These are phyloP conservation scores for Calidris pugnax DNA, from an alignment of 2,113 vertebrate species.

Conservation along the genomic window DNA sequence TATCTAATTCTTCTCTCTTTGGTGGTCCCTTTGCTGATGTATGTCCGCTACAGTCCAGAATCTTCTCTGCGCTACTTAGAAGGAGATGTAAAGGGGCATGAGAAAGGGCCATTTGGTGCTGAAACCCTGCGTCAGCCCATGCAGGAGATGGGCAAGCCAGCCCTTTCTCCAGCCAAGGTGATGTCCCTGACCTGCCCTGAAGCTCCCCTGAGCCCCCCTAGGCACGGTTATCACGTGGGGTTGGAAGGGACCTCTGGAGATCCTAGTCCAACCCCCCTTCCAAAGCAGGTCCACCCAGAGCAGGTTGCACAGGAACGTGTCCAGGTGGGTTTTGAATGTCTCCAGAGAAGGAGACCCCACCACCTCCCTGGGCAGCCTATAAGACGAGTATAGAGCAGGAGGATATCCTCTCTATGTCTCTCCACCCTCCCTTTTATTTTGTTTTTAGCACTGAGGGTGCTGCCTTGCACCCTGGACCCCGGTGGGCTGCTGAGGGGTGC, in stretches of 20 bases:
- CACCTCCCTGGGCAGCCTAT: no score
- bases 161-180: neutral
- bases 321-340: no score
- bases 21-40: neutral
- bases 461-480: neutral
- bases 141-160: neutral
- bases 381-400: neutral
- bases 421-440: rapidly evolving
- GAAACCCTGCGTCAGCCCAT: neutral
- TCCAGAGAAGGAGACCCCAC: no score
- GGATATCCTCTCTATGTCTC: neutral
- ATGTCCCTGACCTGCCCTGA: neutral
- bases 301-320: no score
- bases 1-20: neutral
- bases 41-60: neutral
- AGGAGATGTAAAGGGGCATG: neutral
- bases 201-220: neutral
- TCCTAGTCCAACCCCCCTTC: no score
- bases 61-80: neutral
- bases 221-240: neutral
- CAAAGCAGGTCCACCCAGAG: no score
- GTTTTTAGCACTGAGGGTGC: rapidly evolving
- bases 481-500: neutral
- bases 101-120: neutral
- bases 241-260: no score